Evolutionary conservation across 2,888 invertebrate genomes (phyloP), one percentile per base, ranked within the genome.

Genomic region (Platerodrilus igneus): DNA sequence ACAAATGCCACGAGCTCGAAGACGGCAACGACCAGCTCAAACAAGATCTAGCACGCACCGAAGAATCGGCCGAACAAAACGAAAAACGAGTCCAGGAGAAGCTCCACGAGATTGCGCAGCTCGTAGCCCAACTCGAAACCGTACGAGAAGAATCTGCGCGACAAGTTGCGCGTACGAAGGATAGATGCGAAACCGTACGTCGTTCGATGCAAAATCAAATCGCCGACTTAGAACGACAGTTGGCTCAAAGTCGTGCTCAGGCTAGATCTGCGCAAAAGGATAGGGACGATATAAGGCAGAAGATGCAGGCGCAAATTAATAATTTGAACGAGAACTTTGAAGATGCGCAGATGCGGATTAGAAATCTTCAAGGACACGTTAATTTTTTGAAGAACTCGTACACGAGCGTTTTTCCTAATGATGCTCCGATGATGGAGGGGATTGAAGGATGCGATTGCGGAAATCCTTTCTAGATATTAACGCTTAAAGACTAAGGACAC

Each of bases 141-240:
- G 73, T 81, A 2, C 65, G 83, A 1, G 82, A 83, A 52, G 83
- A 83, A 57, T 79, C 81, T 0, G 79, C 82, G 0, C 63, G 82
- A 3, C 81, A 81, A 39, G 65, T 45, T 10, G 46, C 46, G 2
- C 37, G 44, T 19, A 47, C 43, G 7, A 43, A 47, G 10, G 42
- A 47, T 22, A 71, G 82, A 34, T 77, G 78, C 6, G 83, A 83
- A 38, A 78, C 77, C 1, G 72, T 79, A 3, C 72, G 75, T 17
- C 30, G 57, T 7, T 75, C 77, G 21, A 74, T 82, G 74, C 81
- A 82, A 58, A 76, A 75, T 13, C 77, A 81, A 50, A 73, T 83
- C 29, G 75, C 76, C 2, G 82, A 82, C 52, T 62, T 83, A 60
- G 83, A 84, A 57, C 68, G 78, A 32, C 80, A 82, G 56, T 57